phyloP scores from a whole-genome alignment of 37 sponge, comb jelly and placozoan species.

The Bolinopsis microptera region DNA sequence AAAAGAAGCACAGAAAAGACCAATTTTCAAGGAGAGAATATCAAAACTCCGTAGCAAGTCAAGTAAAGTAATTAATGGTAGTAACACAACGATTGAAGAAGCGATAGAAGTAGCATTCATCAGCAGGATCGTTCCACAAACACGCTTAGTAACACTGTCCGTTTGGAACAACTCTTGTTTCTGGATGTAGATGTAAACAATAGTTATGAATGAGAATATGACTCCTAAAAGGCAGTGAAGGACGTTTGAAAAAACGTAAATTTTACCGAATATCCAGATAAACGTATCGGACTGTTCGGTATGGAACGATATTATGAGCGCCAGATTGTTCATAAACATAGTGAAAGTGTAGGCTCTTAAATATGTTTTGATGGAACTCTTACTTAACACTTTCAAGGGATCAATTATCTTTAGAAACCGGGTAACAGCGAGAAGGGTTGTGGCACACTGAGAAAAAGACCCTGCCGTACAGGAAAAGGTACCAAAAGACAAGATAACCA shows the following conservation, averaged over 20 bases:
- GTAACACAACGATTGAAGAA: not conserved
- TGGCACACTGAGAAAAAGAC: not conserved
- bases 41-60: not conserved
- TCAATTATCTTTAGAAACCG: constrained; percentile 22
- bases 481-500: not conserved
- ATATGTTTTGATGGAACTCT: not conserved
- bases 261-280: no score
- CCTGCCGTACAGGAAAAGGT: not conserved
- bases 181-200: no score
- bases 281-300: no score
- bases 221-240: no score
- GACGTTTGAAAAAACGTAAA: no score
- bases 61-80: not conserved
- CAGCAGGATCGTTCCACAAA: not conserved
- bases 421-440: not conserved
- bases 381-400: not conserved
- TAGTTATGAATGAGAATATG: no score
- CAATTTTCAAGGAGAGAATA: not conserved
- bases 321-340: no score
- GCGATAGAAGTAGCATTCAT: not conserved
- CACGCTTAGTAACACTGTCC: not conserved
- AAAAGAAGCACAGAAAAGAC: not conserved
- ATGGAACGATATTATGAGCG: no score
- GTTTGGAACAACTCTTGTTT: not conserved
- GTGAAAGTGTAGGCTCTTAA: not conserved